A percentile compares a stretch with the other conserved stretches of the same genome.
phyloP scores from a whole-genome alignment of 2,888 invertebrate species.

The Caenorhabditis sinica region DNA sequence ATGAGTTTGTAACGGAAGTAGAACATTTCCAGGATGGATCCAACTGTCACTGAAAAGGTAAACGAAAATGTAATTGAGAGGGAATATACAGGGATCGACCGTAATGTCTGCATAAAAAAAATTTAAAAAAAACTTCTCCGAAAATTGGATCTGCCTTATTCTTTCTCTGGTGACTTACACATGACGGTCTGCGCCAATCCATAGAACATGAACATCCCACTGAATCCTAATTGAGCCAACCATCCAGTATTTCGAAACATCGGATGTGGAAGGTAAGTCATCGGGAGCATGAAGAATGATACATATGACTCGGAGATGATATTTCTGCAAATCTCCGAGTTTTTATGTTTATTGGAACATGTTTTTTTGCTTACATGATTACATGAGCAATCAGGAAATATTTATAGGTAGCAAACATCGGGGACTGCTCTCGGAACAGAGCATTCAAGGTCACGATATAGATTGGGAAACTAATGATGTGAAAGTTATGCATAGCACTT shows the following conservation, averaged over 20 bases:
- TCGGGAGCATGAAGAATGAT: slow-evolving; percentile 30
- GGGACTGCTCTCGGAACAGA: slow-evolving; percentile 14
- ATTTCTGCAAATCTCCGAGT: slow-evolving; percentile 11
- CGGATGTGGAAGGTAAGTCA: slow-evolving; percentile 30
- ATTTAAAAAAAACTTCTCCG: no score
- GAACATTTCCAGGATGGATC: slow-evolving; percentile 37
- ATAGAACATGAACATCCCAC: slow-evolving; percentile 37
- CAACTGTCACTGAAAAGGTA: slow-evolving; percentile 25
- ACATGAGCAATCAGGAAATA: slow-evolving; percentile 22
- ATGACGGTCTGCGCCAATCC: slow-evolving; percentile 24
- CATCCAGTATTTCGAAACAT: slow-evolving; percentile 31
- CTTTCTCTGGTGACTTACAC: no score
- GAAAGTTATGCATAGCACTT: slow-evolving; percentile 24
- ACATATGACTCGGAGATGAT: slow-evolving; percentile 26
- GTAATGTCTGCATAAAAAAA: no score
- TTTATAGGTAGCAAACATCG: slow-evolving; percentile 16
- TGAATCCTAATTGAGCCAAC: slow-evolving; percentile 13
- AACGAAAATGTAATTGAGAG: no score
- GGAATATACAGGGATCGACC: no score
- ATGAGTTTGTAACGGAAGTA: slow-evolving; percentile 23
- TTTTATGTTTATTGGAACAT: no score
- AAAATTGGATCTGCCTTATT: no score
- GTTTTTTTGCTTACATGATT: background rate
- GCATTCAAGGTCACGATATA: slow-evolving; percentile 12
- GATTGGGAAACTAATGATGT: slow-evolving; percentile 33